These are phyloP conservation scores for Acridotheres tristis DNA, from an alignment of 2,797 vertebrate species.

Conservation along the genomic window DNA sequence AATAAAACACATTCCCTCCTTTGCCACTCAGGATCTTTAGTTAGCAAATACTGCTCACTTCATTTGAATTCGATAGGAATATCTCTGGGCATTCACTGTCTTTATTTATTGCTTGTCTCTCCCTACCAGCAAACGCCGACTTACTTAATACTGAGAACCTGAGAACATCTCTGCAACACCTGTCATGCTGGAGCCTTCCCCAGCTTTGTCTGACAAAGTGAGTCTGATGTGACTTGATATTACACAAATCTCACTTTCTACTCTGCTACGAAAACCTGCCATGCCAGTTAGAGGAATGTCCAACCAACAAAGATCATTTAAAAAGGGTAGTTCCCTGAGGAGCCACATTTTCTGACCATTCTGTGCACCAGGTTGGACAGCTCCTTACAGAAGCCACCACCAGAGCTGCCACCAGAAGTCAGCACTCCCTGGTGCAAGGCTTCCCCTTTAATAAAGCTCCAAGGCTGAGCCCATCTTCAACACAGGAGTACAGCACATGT, in stretches of 20 bases:
- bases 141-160: neutral
- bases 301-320: neutral
- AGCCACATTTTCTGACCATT: neutral
- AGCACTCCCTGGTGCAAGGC: neutral
- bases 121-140: neutral
- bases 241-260: neutral
- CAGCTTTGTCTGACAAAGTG: neutral
- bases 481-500: rapidly evolving
- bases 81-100: neutral
- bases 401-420: neutral
- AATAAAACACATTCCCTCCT: neutral
- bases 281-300: rapidly evolving
- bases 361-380: neutral
- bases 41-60: neutral
- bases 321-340: neutral
- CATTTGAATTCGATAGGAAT: neutral
- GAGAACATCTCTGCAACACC: neutral
- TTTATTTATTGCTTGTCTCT: neutral
- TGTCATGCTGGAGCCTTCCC: neutral
- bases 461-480: neutral
- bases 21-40: neutral
- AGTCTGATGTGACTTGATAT: neutral
- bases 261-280: neutral
- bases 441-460: neutral
- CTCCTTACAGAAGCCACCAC: neutral